Conservation (phyloP, 1,140 invertebrate species). For the Drosophila chauvacae region DNA sequence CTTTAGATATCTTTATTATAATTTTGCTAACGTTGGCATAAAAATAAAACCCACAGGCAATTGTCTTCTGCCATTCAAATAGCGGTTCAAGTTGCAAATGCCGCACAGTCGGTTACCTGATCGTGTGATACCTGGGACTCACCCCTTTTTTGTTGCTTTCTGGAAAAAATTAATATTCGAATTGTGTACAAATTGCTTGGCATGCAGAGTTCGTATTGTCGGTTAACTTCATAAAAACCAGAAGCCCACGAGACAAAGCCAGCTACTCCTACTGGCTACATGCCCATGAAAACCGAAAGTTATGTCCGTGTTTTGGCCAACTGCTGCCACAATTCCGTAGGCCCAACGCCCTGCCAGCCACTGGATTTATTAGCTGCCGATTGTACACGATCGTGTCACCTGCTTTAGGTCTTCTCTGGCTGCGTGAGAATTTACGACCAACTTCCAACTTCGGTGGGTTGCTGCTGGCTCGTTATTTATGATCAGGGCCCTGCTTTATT, state of each 20-base stretch:
- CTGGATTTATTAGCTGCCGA: constrained; percentile 70
- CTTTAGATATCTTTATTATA: not conserved
- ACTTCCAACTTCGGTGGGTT: constrained; percentile 14
- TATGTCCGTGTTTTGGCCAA: constrained; percentile 58
- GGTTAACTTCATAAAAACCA: constrained; percentile 58
- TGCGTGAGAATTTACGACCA: constrained; percentile 62
- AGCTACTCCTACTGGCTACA: constrained; percentile 27
- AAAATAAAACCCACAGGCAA: constrained; percentile 3
- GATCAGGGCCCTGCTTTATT: constrained; percentile 64
- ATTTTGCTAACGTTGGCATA: constrained; percentile 1
- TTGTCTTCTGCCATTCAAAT: constrained; percentile 17
- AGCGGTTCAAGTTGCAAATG: constrained; percentile 38
- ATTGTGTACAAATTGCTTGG: constrained; percentile 54
- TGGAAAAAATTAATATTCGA: constrained; percentile 65
- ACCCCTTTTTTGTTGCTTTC: constrained; percentile 6
- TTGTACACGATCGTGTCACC: constrained; percentile 54
- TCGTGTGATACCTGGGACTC: constrained; percentile 17
- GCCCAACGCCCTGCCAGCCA: constrained; percentile 38
- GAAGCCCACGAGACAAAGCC: constrained; percentile 31
- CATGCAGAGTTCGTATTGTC: constrained; percentile 59
- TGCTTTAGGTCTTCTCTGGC: constrained; percentile 37
- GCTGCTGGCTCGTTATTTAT: constrained; percentile 60
- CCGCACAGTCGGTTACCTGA: constrained; percentile 12
- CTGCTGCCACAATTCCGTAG: constrained; percentile 54
- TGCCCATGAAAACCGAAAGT: constrained; percentile 78